Percentiles rank a stretch among this genome's conserved stretches.
phyloP scores from a whole-genome alignment of 2,797 vertebrate species.

The Dipus sagitta region DNA sequence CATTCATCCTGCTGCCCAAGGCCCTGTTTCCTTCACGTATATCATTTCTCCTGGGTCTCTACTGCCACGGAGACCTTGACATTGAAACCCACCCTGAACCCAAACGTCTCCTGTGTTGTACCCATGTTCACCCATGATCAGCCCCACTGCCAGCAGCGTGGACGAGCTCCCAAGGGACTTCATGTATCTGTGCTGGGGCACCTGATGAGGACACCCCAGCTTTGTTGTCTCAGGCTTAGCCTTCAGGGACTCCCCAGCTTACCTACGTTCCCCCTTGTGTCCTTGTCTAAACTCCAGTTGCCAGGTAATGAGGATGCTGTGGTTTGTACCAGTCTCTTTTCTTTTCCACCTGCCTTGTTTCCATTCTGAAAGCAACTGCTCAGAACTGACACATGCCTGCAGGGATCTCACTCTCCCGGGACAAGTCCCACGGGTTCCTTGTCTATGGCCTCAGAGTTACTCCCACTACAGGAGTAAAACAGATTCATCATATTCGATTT shows the following conservation, averaged over 20 bases:
- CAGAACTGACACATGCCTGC: not conserved
- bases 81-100: not conserved
- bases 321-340: not conserved
- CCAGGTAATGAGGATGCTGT: not conserved
- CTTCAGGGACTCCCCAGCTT: not conserved
- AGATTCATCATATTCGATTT: not conserved
- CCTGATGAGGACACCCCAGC: not conserved
- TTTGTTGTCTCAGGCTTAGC: not conserved
- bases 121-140: not conserved
- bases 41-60: not conserved
- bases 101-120: not conserved
- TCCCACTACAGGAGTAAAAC: not conserved
- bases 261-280: slow-evolving; percentile 29
- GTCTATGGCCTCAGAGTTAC: slow-evolving; percentile 11
- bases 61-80: not conserved
- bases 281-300: slow-evolving; percentile 38
- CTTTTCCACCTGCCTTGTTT: slow-evolving; percentile 2
- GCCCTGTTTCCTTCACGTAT: not conserved
- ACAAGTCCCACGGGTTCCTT: not conserved
- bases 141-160: too few species aligned
- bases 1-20: not conserved
- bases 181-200: not conserved
- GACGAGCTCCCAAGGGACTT: not conserved
- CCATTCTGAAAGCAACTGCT: slow-evolving; percentile 42
- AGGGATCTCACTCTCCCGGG: not conserved